Evolutionary conservation across 2,888 invertebrate genomes (phyloP), one percentile per base, ranked within the genome.

Genomic region (Sialis lutaria): DNA sequence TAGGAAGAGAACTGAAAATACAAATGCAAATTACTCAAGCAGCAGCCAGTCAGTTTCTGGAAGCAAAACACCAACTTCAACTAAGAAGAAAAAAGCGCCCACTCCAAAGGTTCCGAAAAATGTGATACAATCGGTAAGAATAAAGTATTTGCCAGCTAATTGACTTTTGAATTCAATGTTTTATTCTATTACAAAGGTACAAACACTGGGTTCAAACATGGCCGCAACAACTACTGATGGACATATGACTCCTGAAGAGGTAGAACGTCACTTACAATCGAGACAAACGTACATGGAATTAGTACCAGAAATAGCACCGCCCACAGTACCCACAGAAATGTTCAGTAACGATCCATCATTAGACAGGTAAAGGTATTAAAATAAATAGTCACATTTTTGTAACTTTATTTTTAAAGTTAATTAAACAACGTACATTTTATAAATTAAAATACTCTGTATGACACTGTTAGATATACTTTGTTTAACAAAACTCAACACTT

Each of bases 261-360:
- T 91, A 6, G 89, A 91, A 62, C 73, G 89, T 37, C 91, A 92
- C 61, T 67, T 92, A 51, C 90, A 91, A 62, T 84, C 89, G 9
- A 71, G 84, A 10, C 86, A 86, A 56, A 79, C 80, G 30, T 79
- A 84, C 60, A 67, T 85, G 67, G 84, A 88, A 63, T 67, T 88
- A 51, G 72, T 86, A 52, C 84, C 86, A 2, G 90, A 90, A 62
- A 76, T 86, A 54, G 86, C 90, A 33, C 88, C 90, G 1, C 82
- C 88, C 1, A 88, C 89, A 8, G 86, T 92, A 32, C 92, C 92
- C 5, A 86, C 83, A 39, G 91, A 92, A 67, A 89, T 92, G 82
- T 92, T 93, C 60, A 91, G 90, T 65, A 91, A 91, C 65, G 91
- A 92, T 58, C 88, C 88, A 46, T 89, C 90, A 1, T 67, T 87